Conservation (phyloP, 2,888 invertebrate species). For the Pachliopta kotzebuea region DNA sequence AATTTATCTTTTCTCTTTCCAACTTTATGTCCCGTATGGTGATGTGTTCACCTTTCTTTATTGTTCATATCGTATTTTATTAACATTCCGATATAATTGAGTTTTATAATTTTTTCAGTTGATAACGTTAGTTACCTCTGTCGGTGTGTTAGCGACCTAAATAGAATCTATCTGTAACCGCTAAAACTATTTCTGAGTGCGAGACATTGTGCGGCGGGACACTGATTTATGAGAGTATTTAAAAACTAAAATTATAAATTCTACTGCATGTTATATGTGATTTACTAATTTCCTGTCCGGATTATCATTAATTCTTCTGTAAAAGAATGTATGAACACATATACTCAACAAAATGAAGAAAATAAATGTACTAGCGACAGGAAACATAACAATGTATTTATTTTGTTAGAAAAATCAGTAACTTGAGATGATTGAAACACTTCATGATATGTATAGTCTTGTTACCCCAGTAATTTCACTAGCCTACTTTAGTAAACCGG, state of each 20-base stretch:
- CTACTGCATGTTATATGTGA: neutral
- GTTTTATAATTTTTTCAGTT: too few relatives aligned
- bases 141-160: conserved; percentile 8
- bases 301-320: neutral
- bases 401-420: too few relatives aligned
- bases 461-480: too few relatives aligned
- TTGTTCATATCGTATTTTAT: too few relatives aligned
- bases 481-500: too few relatives aligned
- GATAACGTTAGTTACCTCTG: neutral
- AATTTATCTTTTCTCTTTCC: too few relatives aligned
- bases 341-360: neutral
- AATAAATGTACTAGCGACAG: neutral
- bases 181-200: conserved; percentile 24
- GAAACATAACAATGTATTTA: too few relatives aligned
- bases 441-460: too few relatives aligned
- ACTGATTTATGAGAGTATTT: conserved; percentile 21
- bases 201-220: conserved; percentile 23
- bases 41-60: too few relatives aligned
- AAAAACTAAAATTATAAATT: neutral
- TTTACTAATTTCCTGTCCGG: conserved; percentile 1
- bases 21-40: too few relatives aligned
- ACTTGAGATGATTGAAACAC: too few relatives aligned
- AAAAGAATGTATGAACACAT: neutral
- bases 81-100: too few relatives aligned
- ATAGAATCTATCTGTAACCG: conserved; percentile 24